These are phyloP conservation scores for Pteromalus puparum DNA, from an alignment of 1,140 invertebrate species.

Conservation along the genomic window DNA sequence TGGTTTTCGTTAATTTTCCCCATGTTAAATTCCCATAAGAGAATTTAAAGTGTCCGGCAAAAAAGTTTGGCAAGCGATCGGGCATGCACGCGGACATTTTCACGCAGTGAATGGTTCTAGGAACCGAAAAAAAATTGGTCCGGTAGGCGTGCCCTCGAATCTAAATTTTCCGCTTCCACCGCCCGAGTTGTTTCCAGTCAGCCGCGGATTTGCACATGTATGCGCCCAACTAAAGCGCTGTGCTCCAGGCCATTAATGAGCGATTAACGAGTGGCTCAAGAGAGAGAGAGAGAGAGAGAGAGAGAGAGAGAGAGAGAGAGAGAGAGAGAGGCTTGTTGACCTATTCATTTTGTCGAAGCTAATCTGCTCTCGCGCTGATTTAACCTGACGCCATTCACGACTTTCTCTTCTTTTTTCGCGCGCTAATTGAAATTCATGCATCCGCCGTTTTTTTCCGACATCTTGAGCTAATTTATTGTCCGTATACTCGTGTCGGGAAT, in stretches of 20 bases:
- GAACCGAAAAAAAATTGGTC: too few relatives aligned
- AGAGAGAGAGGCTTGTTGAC: constrained; percentile 19
- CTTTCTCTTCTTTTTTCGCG: not conserved
- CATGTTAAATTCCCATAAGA: too few relatives aligned
- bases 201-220: not conserved
- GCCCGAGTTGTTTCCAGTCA: too few relatives aligned
- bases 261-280: not conserved
- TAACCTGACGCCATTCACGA: not conserved
- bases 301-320: too few relatives aligned
- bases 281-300: too few relatives aligned
- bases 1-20: too few relatives aligned
- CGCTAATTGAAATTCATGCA: not conserved
- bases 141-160: too few relatives aligned
- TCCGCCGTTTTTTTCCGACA: not conserved
- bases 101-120: too few relatives aligned
- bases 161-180: too few relatives aligned
- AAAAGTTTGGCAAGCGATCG: too few relatives aligned
- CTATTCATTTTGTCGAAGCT: constrained; percentile 15
- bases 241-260: not conserved
- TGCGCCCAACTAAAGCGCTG: not conserved
- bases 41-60: too few relatives aligned
- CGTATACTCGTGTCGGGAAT: not conserved
- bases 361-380: not conserved
- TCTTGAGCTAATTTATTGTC: not conserved
- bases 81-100: too few relatives aligned